These are phyloP conservation scores for Oncorhynchus nerka DNA, from an alignment of 2,113 vertebrate species.

Conservation along the genomic window DNA sequence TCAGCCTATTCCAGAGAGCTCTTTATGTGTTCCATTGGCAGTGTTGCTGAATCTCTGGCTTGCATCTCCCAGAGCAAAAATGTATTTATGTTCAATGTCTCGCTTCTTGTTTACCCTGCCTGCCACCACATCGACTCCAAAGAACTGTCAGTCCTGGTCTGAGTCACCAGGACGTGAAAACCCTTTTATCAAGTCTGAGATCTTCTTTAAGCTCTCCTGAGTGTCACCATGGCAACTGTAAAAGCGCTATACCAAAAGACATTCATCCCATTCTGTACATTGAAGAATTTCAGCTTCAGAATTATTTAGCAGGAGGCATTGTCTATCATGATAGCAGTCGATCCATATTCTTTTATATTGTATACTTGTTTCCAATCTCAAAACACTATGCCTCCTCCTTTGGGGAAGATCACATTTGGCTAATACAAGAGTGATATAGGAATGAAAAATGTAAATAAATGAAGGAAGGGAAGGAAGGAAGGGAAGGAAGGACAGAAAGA, in stretches of 20 bases:
- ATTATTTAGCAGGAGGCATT: background rate
- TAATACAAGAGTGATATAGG: background rate
- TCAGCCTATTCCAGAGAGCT: background rate
- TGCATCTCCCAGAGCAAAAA: background rate
- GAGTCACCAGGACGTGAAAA: slow-evolving; percentile 40
- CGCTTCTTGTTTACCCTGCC: background rate
- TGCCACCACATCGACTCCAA: background rate
- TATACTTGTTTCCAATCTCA: background rate
- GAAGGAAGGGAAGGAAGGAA: background rate
- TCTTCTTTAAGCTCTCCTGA: slow-evolving; percentile 49
- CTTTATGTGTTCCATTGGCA: background rate
- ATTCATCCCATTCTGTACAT: background rate
- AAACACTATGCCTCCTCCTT: background rate
- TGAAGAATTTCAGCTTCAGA: background rate
- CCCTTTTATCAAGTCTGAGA: slow-evolving; percentile 50
- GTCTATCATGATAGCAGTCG: background rate
- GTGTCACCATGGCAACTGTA: slow-evolving; percentile 60
- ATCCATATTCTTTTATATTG: background rate
- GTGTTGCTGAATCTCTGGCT: background rate
- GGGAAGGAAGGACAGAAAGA: background rate
- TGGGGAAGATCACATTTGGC: background rate
- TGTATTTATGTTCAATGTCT: background rate
- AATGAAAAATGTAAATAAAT: no score
- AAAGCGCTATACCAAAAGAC: slow-evolving; percentile 19
- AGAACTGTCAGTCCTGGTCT: background rate